Evolutionary conservation across 2,113 vertebrate species (phyloP), one percentile per base, ranked within the genome.

Genomic region (Myotis yumanensis): DNA sequence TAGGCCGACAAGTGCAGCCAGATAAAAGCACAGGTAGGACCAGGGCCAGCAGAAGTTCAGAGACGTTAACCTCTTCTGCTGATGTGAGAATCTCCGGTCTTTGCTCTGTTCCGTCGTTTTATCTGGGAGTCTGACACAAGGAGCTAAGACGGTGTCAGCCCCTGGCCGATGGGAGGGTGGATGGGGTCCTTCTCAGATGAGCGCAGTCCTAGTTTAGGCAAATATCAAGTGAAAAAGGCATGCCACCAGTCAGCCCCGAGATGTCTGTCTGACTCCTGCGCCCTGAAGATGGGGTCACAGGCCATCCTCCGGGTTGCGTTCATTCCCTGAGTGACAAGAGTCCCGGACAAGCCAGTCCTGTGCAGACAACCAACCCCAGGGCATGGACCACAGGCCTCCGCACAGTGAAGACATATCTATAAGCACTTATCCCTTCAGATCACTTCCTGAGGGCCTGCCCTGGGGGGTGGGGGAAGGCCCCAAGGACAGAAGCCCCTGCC

Each of bases 331-430:
- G n/a, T 16, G 83, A 12, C 5, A 51, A 11, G 64, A 35, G 75
- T 43, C 8, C 22, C 20, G 14, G 25, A 35, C 0, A 7, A 18
- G 9, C 4, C 54, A 0, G 8, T 32, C 25, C 59, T 16, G 17
- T 23, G n/a, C n/a, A 30, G 76, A 17, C 0, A 51, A 6, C 35
- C 54, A 11, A 2, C 1, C 18, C 35, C 5, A 4, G 32, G 0
- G 5, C 7, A 28, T 0, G 62, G 40, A 16, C 57, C n/a, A n/a
- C 3, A 11, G 0, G 30, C 11, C 2, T 25, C 69, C 32, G 6
- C 40, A 4, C 0, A 2, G 14, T 32, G 15, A 15, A 40, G 22
- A 14, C 1, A 7, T 0, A 3, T 0, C 68, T 11, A 5, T 40
- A 3, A 57, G 11, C 12, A 7, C 1, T 12, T 18, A 2, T 2